Conservation (phyloP, 2,888 invertebrate species). For the Drosophila mulleri region DNA sequence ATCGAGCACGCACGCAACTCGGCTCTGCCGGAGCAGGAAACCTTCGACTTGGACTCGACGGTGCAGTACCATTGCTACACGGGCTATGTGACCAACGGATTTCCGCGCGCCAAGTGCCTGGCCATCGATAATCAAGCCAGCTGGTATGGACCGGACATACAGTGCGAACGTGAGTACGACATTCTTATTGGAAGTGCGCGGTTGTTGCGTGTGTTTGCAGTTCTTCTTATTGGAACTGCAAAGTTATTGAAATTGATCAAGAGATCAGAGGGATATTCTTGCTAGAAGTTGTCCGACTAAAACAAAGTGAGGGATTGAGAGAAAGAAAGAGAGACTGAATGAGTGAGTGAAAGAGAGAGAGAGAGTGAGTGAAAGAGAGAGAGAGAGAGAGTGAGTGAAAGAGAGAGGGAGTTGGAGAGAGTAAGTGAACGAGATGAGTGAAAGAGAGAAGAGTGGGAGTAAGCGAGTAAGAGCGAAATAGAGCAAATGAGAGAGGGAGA, state of each 20-base stretch:
- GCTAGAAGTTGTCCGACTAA: no score
- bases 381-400: background rate
- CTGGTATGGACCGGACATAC: conserved; percentile 99
- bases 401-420: no score
- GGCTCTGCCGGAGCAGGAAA: conserved; percentile 93
- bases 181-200: no score
- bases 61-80: conserved; percentile 97
- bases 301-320: background rate
- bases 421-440: no score
- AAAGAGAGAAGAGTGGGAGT: no score
- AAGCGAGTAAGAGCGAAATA: no score
- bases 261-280: no score
- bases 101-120: conserved; percentile 96
- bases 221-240: background rate
- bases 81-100: conserved; percentile 97
- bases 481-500: no score
- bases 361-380: background rate
- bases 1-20: conserved; percentile 95
- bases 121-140: conserved; percentile 94
- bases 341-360: background rate
- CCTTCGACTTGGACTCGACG: conserved; percentile 95
- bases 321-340: background rate
- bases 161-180: conserved; percentile 92
- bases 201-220: background rate
- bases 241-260: background rate